Base-by-base conservation (phyloP, 2,888 invertebrate genomes). In the Folsomia manolachei region DNA sequence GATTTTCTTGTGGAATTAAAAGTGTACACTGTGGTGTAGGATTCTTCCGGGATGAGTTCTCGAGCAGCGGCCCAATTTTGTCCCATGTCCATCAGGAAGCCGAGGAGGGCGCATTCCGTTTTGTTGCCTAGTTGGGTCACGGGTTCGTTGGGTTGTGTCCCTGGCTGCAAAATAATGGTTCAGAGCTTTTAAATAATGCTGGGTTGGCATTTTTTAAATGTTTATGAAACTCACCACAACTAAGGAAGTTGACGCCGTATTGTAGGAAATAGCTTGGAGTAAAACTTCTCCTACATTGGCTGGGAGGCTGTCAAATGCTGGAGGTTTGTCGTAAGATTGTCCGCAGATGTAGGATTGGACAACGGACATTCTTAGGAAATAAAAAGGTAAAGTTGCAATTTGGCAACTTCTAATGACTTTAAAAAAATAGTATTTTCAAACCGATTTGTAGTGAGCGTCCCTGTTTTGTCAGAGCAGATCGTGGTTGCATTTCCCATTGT, bases 401-500 rank as follows among this genome's bases (percentile, higher is more conserved):
- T n/a, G n/a, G n/a, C n/a, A n/a, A n/a, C n/a, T n/a, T n/a, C n/a
- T n/a, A n/a, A n/a, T n/a, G n/a, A n/a, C n/a, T n/a, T n/a, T n/a
- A n/a, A n/a, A n/a, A n/a, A n/a, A n/a, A n/a, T n/a, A n/a, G n/a
- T n/a, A n/a, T n/a, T n/a, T n/a, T n/a, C 27, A 63, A 76, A 83
- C 83, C 94, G 88, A 85, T 97, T 97, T 75, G 99, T 99, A 77
- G 99, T 99, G 75, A 99, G 88, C 0, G 99, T 99, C 80, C 99
- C 99, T 60, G 99, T 99, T 87, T 99, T 99, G 87, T 99, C 99
- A 14, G 98, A 99, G 85, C 99, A 99, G 86, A 99, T 99, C 81
- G 97, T 94, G 77, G 99, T 99, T 66, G 99, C 99, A 86, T 99
- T 99, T 82, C 99, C 99, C 99, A 99, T 99, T 0, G 99, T 99